Evolutionary conservation across 2,888 invertebrate genomes (phyloP), one percentile per base, ranked within the genome.

Genomic region (Drosophila tripunctata): DNA sequence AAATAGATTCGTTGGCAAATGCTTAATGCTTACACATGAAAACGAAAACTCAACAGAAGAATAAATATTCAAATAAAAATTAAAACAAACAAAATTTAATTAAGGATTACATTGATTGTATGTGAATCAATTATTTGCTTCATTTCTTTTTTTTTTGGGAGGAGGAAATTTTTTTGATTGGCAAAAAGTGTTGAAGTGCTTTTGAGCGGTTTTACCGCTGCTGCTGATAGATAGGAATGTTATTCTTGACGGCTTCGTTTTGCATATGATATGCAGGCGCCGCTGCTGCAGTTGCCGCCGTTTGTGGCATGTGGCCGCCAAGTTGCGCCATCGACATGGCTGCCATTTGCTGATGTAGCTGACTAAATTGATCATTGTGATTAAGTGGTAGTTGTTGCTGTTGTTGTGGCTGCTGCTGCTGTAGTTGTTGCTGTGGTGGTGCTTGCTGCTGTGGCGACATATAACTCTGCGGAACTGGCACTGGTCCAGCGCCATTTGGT

Each of bases 181-280:
- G 33, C 41, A 41, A 52, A 33, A 27, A 15, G 8, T 41, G 31
- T 33, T n/a, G 27, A 15, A n/a, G 36, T 44, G n/a, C 0, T n/a
- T 8, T 6, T 8, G 15, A 33, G 60, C 67, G 55, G 67, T 89
- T 88, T 91, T 91, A 91, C 90, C 91, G 91, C 80, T 91, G 91
- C 77, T 91, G 91, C 77, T 91, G 91, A 78, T 90, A 91, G 66
- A 91, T 89, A 75, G 91, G 91, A 91, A 91, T 91, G 89, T 91
- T 91, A 64, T 89, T 88, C 68, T 89, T 90, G 47, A 89, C 82
- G 45, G 89, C 80, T 72, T 91, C 91, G 71, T 88, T 89, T 69
- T 89, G 90, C 57, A 88, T 87, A 61, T 89, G 88, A 75, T 89
- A 88, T 54, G 85, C 90, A 56, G 90, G 88, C 45, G 81, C 78